phyloP scores from a whole-genome alignment of 2,888 invertebrate species.

The Rambutsinella grinnellia region DNA sequence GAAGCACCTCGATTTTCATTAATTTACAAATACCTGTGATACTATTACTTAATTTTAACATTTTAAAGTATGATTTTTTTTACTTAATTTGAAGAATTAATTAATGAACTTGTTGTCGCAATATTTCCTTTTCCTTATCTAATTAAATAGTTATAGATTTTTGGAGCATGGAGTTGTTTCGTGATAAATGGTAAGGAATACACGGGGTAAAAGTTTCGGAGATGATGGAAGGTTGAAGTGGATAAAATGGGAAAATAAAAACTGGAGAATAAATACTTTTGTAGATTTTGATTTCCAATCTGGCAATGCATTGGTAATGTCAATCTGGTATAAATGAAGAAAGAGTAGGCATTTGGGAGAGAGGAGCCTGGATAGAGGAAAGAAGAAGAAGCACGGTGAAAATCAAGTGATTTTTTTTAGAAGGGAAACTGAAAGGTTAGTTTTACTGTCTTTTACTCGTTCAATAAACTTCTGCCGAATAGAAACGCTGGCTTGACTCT shows the following conservation, averaged over 20 bases:
- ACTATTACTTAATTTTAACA: constrained; percentile 19
- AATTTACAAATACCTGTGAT: constrained; percentile 25
- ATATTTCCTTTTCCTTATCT: neutral
- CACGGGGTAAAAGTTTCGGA: neutral
- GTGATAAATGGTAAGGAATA: neutral
- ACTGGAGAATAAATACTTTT: too few species aligned
- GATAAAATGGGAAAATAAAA: neutral
- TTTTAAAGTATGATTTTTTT: neutral
- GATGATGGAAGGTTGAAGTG: neutral
- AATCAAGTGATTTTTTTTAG: neutral
- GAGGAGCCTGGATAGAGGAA: too few species aligned
- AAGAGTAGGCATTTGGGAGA: neutral
- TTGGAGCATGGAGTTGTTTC: neutral
- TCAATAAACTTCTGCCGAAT: neutral
- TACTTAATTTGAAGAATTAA: neutral
- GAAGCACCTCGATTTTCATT: constrained; percentile 48
- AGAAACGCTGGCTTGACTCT: neutral
- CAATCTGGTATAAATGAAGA: neutral
- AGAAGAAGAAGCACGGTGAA: too few species aligned
- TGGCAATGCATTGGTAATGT: neutral
- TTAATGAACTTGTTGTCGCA: neutral
- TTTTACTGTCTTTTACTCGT: neutral
- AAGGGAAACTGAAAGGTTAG: neutral
- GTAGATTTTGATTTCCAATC: neutral
- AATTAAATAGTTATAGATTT: neutral